A percentile compares a stretch with the other conserved stretches of the same genome.
These are phyloP conservation scores for Antechinus flavipes DNA, from an alignment of 2,113 vertebrate species.

Conservation along the genomic window DNA sequence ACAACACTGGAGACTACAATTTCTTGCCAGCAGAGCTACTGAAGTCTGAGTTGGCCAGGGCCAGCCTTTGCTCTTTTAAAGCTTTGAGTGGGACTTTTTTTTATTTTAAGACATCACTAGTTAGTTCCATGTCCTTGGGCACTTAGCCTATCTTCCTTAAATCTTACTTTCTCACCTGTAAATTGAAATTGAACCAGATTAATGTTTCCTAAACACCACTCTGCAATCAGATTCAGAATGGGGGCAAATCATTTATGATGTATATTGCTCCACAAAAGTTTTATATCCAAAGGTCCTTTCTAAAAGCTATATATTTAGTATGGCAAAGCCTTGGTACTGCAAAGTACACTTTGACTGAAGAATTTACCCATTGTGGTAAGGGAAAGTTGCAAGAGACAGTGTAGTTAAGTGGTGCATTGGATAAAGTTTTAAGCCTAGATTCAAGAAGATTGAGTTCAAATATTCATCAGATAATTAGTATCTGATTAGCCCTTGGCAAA, in stretches of 20 bases:
- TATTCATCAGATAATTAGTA: not conserved
- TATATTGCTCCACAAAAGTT: not conserved
- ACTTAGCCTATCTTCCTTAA: not conserved
- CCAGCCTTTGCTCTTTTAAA: slow-evolving; percentile 67
- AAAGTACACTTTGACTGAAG: not conserved
- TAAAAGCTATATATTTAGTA: not conserved
- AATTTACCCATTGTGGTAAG: not conserved
- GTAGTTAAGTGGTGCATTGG: not conserved
- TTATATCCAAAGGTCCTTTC: not conserved
- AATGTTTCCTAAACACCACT: not conserved
- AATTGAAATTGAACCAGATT: not conserved
- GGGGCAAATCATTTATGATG: not conserved
- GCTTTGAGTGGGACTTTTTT: not conserved
- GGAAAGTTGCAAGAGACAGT: not conserved
- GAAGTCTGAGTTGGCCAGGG: slow-evolving; percentile 30
- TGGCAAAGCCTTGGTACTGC: not conserved
- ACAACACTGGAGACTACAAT: slow-evolving; percentile 39
- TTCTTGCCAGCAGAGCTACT: slow-evolving; percentile 55
- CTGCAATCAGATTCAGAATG: not conserved
- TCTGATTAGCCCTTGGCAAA: not conserved
- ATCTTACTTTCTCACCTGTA: not conserved
- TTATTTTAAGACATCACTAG: not conserved
- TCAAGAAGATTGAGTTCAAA: not conserved
- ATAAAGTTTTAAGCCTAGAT: not conserved
- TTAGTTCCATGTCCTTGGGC: not conserved